Base-by-base conservation (phyloP, 2,113 vertebrate genomes). In the Alligator mississippiensis region DNA sequence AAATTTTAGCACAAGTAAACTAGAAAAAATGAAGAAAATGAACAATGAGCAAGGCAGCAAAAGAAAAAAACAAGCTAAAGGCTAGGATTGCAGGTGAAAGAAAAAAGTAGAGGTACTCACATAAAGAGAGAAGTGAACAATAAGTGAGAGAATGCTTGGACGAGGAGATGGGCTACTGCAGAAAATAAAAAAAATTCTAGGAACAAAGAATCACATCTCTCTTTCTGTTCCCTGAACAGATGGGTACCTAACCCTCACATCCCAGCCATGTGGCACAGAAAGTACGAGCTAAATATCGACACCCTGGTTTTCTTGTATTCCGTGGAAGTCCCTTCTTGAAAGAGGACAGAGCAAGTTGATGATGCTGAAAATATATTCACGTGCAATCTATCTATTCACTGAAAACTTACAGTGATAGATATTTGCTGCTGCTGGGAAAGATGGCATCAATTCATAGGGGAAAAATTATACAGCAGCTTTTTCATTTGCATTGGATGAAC, bases 361-460 rank as follows among this genome's bases (percentile, higher is more conserved):
- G 54, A 5, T 80, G 47, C 8, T 38, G n/a, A 84, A 92, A 75
- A 60, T 80, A 70, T 9, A 72, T 1, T 1, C 55, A 88, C 16
- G 77, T 22, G 27, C 9, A 92, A 72, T 79, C 63, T 89, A 5
- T 76, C 63, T 89, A 3, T 60, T 84, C 9, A 38, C 17, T 34
- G 21, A 74, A 89, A 95, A 92, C 30, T 86, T 61, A 38, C 14
- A 47, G 25, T 6, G 38, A 77, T 4, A 84, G 19, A 80, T 76
- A 90, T 86, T 94, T 89, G 58, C 58, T 88, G 85, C 80, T 94
- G 59, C 76, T 95, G 76, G 72, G 61, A 34, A 95, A 92, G 61
- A 90, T 70, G 72, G 34, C 63, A 83, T 83, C 70, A 88, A n/a
- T 87, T 92, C 58, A 90, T 3, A 47, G 8, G 25, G 30, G 61